A percentile compares a stretch with the other conserved stretches of the same genome.
phyloP scores from a whole-genome alignment of 2,888 invertebrate species.

The Herminia tarsipennalis region DNA sequence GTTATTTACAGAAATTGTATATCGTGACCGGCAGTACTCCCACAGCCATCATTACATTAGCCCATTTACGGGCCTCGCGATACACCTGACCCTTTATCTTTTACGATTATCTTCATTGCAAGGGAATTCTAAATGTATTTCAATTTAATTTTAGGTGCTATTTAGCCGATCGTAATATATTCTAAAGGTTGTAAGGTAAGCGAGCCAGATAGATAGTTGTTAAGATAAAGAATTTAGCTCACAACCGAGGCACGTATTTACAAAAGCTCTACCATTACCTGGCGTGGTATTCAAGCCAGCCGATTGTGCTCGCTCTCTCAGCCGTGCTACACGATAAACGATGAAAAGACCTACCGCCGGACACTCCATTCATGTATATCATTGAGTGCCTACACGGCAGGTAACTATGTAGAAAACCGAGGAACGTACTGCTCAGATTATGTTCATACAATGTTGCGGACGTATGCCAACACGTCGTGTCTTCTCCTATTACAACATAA shows the following conservation, averaged over 20 bases:
- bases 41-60: constrained; percentile 29
- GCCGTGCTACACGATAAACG: constrained; percentile 66
- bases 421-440: constrained; percentile 32
- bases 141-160: constrained; percentile 42
- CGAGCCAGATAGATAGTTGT: constrained; percentile 41
- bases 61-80: constrained; percentile 25
- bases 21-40: constrained; percentile 17
- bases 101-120: constrained; percentile 34
- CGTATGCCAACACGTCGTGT: constrained; percentile 9
- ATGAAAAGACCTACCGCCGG: constrained; percentile 73
- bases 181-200: constrained; percentile 13
- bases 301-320: constrained; percentile 68
- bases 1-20: constrained; percentile 29
- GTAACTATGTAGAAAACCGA: constrained; percentile 68
- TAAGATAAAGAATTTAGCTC: constrained; percentile 54
- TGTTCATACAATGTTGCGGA: constrained; percentile 13
- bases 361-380: constrained; percentile 79
- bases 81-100: constrained; percentile 30
- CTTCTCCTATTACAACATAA: constrained; percentile 12
- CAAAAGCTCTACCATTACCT: constrained; percentile 58
- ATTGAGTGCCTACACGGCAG: constrained; percentile 58
- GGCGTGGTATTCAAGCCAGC: constrained; percentile 55
- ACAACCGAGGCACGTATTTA: constrained; percentile 47
- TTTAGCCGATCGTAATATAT: constrained; percentile 27
- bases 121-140: constrained; percentile 34